Base-by-base conservation (phyloP, 2,797 vertebrate genomes). In the Halcyon chelicuti region DNA sequence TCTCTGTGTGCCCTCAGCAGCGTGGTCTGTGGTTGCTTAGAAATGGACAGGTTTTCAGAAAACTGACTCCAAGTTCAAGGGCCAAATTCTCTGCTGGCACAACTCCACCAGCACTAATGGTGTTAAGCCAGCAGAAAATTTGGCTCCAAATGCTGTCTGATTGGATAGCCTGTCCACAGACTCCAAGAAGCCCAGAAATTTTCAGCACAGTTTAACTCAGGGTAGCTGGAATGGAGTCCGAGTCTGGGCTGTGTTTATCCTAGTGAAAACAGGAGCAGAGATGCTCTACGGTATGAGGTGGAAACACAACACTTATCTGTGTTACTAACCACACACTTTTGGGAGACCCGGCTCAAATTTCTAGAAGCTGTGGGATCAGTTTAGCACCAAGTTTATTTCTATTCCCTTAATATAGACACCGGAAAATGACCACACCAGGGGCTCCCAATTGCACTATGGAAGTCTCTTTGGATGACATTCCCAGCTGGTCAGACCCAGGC, bases 91-190 rank as follows among this genome's bases (percentile, higher is more conserved):
- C 77, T 29, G 20, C 14, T 97, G 95, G 94, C 83, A 71, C n/a
- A 74, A 54, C 61, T 92, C 93, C 80, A 86, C 61, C 83, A 71
- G 11, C 49, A 55, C 77, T 95, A 77, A 92, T 37, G 61, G 83
- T 96, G 77, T 96, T 94, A 93, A 95, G 74, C 90, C 95, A 93
- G 86, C 63, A 92, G 86, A 95, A 97, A 83, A 94, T 94, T 71
- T 92, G 93, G 76, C 83, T 95, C 42, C 49, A 65, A 65, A 71
- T 47, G 14, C 57, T 76, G 74, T 91, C 86, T 93, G 93, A 40
- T 46, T 39, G 46, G 67, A 46, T 68, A 55, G 44, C 29, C 80
- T 90, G 57, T 6, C 78, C 63, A 42, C 0, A 31, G 60, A 16
- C 35, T 95, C 67, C 71, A 94, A 82, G 83, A 93, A 86, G 22